Conservation (phyloP, 2,888 invertebrate genomes). For the Gari tellinella region DNA sequence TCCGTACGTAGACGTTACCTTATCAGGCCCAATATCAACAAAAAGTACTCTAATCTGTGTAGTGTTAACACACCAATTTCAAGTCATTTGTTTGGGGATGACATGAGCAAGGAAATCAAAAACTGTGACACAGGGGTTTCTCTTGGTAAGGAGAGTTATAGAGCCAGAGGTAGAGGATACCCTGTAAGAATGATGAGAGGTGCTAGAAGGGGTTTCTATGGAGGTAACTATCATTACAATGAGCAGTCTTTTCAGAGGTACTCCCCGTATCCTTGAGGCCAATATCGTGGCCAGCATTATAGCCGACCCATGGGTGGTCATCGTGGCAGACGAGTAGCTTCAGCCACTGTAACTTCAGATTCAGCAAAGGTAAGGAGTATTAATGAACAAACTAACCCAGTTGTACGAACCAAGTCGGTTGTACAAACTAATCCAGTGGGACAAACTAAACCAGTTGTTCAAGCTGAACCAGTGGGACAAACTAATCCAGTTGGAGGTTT, state of each 20-base stretch:
- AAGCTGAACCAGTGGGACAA: too few relatives aligned
- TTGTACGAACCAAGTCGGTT: background rate
- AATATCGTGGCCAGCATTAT: background rate
- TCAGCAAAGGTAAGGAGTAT: background rate
- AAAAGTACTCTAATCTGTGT: conserved; percentile 26
- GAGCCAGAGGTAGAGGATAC: background rate
- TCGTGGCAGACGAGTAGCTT: background rate
- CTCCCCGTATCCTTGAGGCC: too few relatives aligned
- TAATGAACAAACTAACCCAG: background rate
- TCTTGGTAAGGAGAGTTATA: conserved; percentile 1
- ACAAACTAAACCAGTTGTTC: too few relatives aligned
- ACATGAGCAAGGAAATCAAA: conserved; percentile 7
- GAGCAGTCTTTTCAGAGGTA: too few relatives aligned
- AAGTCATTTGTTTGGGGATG: conserved; percentile 10
- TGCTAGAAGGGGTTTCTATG: too few relatives aligned
- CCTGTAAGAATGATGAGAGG: too few relatives aligned
- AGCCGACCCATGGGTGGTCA: background rate
- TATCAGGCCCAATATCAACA: conserved; percentile 20
- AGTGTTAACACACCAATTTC: conserved; percentile 7
- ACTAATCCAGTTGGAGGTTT: background rate
- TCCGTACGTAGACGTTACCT: conserved; percentile 15
- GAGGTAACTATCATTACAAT: too few relatives aligned
- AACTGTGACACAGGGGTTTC: background rate
- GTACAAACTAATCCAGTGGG: too few relatives aligned
- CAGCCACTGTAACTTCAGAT: background rate